Evolutionary conservation across 2,888 invertebrate species (phyloP).

Genomic region (Scaptomyza reducta): DNA sequence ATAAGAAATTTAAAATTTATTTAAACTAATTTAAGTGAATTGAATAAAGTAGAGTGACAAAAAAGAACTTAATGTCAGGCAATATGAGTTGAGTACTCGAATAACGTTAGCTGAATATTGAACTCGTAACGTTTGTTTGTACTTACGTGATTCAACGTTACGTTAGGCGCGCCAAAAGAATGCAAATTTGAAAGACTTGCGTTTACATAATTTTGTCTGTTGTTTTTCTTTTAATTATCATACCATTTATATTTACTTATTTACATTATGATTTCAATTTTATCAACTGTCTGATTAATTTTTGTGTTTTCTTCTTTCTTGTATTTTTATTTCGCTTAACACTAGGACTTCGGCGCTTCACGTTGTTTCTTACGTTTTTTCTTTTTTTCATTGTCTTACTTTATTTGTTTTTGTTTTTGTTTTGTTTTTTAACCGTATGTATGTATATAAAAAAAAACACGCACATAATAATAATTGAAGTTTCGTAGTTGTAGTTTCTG

Average conservation of each 20-base stretch:
- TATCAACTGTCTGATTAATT: slow-evolving; percentile 24
- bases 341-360: slow-evolving; percentile 47
- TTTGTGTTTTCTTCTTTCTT: slow-evolving; percentile 17
- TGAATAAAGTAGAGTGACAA: too few species aligned
- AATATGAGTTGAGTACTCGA: too few species aligned
- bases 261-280: slow-evolving; percentile 67
- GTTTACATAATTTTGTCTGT: slow-evolving; percentile 27
- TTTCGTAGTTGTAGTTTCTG: slow-evolving; percentile 2
- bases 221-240: slow-evolving; percentile 62
- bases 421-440: slow-evolving; percentile 25
- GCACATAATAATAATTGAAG: slow-evolving; percentile 38
- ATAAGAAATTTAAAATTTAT: too few species aligned
- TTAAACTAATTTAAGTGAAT: too few species aligned
- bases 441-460: slow-evolving; percentile 32
- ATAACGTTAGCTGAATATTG: too few species aligned
- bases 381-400: slow-evolving; percentile 22
- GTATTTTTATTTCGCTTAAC: slow-evolving; percentile 44
- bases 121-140: too few species aligned
- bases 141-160: not conserved
- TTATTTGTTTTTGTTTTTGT: slow-evolving; percentile 19
- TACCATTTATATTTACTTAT: slow-evolving; percentile 81
- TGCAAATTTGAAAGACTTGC: not conserved
- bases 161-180: not conserved
- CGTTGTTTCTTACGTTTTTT: slow-evolving; percentile 23
- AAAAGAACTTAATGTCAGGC: too few species aligned